Base-by-base conservation (phyloP, 2,113 vertebrate species). In the Albula goreensis region DNA sequence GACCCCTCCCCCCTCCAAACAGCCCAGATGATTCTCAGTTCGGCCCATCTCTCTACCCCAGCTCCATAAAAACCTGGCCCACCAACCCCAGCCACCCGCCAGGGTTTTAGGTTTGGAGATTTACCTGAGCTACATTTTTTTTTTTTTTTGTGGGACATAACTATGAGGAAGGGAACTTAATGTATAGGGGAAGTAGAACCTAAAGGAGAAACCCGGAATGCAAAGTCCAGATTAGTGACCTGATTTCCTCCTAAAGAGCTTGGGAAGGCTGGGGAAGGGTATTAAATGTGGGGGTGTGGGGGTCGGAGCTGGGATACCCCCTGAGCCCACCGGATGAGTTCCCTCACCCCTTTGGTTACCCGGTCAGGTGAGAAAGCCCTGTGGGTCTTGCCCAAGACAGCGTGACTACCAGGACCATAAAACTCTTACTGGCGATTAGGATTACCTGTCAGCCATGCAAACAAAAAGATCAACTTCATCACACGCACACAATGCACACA, bases 151-250 rank as follows among this genome's bases (percentile, higher is more conserved):
- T 11, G 15, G 3, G 22, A 70, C 66, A 41, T 41, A 70, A n/a
- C 11, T 70, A 51, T 53, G 82, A 85, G 85, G 83, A 81, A 81
- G 22, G 79, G 78, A 89, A 83, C 74, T 25, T 74, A 25, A 74
- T 25, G n/a, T 10, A 19, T 80, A 86, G 70, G 56, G 79, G 53
- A 79, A 15, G 83, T 89, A 89, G 85, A 91, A 92, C 87, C 80
- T 88, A 81, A 90, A 92, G 93, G 86, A 85, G 91, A 87, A 89
- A 89, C 87, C 88, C 83, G 89, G 85, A 90, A 89, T 85, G 90
- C 90, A 86, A 90, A 89, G 86, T 92, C 85, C 87, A 92, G 93
- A 94, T 94, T 92, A 93, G 89, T 93, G 91, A 94, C 93, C 92
- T 92, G 90, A 89, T 95, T 94, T 91, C 82, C 88, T 41, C 84